These are phyloP conservation scores for Drosophila cognata DNA, from an alignment of 2,888 invertebrate species.

Conservation along the genomic window DNA sequence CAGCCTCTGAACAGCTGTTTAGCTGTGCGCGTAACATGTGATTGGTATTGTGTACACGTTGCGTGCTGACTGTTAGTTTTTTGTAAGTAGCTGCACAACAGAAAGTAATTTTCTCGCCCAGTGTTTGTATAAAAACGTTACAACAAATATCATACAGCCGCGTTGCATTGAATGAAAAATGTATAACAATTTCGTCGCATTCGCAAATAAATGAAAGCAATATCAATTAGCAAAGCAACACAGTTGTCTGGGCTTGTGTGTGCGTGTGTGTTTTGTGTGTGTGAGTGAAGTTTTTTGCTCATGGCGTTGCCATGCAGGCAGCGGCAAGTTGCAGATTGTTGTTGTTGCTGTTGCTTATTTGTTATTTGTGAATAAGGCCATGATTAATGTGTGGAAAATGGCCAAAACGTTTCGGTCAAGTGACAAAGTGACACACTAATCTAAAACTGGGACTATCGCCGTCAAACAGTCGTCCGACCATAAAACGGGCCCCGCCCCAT, in stretches of 20 bases:
- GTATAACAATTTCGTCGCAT: background rate
- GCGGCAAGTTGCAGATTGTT: constrained; percentile 51
- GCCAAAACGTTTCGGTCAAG: constrained; percentile 47
- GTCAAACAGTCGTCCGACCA: constrained; percentile 41
- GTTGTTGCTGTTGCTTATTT: constrained; percentile 20
- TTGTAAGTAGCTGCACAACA: constrained; percentile 61
- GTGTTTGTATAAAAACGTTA: constrained; percentile 21
- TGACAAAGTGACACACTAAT: constrained; percentile 59
- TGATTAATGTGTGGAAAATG: constrained; percentile 62
- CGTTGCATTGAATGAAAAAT: constrained; percentile 1
- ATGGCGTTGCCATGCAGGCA: constrained; percentile 63
- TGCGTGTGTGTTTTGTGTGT: constrained; percentile 12
- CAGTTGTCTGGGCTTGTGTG: constrained; percentile 7
- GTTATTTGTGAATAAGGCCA: constrained; percentile 46
- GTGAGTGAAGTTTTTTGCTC: constrained; percentile 53
- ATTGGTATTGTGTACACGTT: constrained; percentile 46
- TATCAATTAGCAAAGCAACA: constrained; percentile 2
- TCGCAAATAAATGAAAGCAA: constrained; percentile 5
- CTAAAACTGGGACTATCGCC: constrained; percentile 38
- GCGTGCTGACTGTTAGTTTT: constrained; percentile 48
- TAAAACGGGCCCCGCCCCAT: constrained; percentile 59
- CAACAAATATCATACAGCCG: constrained; percentile 2
- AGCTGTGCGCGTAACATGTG: constrained; percentile 20
- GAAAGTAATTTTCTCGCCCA: constrained; percentile 43
- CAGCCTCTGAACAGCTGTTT: constrained; percentile 37